Evolutionary conservation across 2,888 invertebrate species (phyloP), one percentile per base, ranked within the genome.

Genomic region (Trichopoda pennipes): DNA sequence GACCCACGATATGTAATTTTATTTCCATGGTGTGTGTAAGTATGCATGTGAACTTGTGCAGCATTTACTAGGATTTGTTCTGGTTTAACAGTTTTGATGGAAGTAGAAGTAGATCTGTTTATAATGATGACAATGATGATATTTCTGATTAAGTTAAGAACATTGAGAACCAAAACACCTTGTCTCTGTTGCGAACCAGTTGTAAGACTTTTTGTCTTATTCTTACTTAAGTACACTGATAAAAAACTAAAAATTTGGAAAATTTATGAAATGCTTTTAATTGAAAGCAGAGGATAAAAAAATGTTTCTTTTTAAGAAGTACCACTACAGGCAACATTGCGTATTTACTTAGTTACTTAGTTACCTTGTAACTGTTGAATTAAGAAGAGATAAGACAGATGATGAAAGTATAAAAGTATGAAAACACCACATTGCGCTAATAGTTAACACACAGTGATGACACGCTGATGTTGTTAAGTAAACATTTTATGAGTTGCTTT

Each of bases 91-190:
- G 9, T 35, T 21, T 42, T 16, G 16, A 38, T n/a, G 16, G 47
- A 35, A 38, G 17, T 35, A 42, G 12, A 38, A 28, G 28, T 28
- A 28, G 38, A 38, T 38, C 32, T 53, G 19, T 47, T 32, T 1
- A 32, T 60, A 58, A 17, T 55, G 28, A 17, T 55, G 28, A 28
- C 44, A 42, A 49, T 58, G 66, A 63, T 56, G 60, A 69, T 47
- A 56, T 76, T 64, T 72, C 17, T 19, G 64, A 58, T 53, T 28
- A 38, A 38, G 49, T 69, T 74, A 77, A 77, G 64, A 66, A 77
- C 80, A 35, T 74, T 77, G 80, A 49, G 80, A 83, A 83, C 53
- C 3, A 56, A 16, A 64, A 75, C 83, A 83, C 60, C 77, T 78
- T 83, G 73, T 28, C 12, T 21, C 9, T 28, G 21, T 23, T 49